These are phyloP conservation scores for Trisateles emortualis DNA, from an alignment of 2,888 invertebrate species.

Conservation along the genomic window DNA sequence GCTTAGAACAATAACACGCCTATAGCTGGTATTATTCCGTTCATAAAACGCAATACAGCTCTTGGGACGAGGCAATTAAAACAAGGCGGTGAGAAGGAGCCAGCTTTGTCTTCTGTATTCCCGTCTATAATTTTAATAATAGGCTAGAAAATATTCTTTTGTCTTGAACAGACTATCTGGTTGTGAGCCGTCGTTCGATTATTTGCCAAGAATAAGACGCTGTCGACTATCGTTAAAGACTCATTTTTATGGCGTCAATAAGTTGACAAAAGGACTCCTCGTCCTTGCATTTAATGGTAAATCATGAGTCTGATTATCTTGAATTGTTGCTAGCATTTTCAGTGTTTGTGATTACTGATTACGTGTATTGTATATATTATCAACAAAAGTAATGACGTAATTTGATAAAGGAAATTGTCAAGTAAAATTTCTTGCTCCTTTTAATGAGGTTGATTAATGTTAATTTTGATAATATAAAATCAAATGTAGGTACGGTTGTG, in stretches of 20 bases:
- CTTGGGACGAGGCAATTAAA: slow-evolving; percentile 76
- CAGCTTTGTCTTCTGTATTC: slow-evolving; percentile 72
- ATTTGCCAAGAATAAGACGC: slow-evolving; percentile 54
- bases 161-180: slow-evolving; percentile 75
- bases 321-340: slow-evolving; percentile 56
- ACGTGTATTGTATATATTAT: slow-evolving; percentile 10
- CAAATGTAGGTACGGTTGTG: not conserved
- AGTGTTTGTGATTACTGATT: slow-evolving; percentile 35
- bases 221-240: slow-evolving; percentile 50
- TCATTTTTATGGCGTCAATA: slow-evolving; percentile 68
- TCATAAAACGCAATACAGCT: slow-evolving; percentile 73
- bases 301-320: slow-evolving; percentile 62
- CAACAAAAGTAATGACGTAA: slow-evolving; percentile 7
- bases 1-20: slow-evolving; percentile 58
- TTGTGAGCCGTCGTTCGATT: slow-evolving; percentile 76
- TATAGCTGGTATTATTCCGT: slow-evolving; percentile 63
- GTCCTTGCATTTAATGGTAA: slow-evolving; percentile 61
- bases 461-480: not conserved
- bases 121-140: slow-evolving; percentile 85
- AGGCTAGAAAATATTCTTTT: slow-evolving; percentile 85
- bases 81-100: slow-evolving; percentile 66
- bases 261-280: slow-evolving; percentile 63
- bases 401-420: slow-evolving; percentile 8
- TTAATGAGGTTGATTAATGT: not conserved
- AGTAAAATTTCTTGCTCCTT: not conserved